Conservation (phyloP, 2,113 vertebrate species). For the Strix uralensis region DNA sequence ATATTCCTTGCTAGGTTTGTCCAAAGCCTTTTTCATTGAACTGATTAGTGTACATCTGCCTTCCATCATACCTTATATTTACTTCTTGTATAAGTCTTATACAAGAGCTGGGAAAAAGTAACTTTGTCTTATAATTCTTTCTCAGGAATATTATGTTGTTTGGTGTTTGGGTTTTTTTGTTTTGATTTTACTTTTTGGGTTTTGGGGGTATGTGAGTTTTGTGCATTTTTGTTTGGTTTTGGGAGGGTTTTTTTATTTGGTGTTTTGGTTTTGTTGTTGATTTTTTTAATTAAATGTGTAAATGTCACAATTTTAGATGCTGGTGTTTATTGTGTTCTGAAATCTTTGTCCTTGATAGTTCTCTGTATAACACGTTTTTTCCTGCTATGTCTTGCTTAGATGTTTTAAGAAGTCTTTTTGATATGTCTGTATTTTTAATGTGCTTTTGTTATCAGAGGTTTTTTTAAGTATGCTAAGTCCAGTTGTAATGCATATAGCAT, state of each 20-base stretch:
- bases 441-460: neutral
- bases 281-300: neutral
- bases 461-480: neutral
- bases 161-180: neutral
- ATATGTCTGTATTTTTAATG: neutral
- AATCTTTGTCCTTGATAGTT: neutral
- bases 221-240: accelerated
- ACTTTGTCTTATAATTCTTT: neutral
- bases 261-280: neutral
- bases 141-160: neutral
- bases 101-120: neutral
- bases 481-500: neutral
- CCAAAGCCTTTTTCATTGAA: neutral
- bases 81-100: neutral
- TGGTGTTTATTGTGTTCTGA: neutral
- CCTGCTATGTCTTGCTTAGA: neutral
- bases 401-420: neutral
- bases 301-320: neutral
- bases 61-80: neutral
- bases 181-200: neutral
- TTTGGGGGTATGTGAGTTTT: neutral
- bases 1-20: neutral
- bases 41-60: neutral
- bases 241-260: neutral
- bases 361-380: neutral